Conservation (phyloP, 2,797 vertebrate species). For the Sebastolobus alascanus region DNA sequence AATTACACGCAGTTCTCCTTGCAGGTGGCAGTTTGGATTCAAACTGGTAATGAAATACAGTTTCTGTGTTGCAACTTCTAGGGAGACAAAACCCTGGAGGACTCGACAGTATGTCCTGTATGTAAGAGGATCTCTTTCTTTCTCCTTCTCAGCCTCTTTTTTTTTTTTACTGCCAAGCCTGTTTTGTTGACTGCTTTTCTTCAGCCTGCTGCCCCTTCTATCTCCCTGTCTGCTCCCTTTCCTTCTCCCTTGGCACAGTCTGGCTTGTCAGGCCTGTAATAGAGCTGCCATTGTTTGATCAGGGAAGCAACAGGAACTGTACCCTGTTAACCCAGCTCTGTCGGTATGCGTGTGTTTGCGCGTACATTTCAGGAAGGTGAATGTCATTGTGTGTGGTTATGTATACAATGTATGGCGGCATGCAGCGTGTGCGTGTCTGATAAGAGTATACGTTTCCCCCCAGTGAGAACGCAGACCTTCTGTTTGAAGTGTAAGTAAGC, state of each 20-base stretch:
- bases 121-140: constrained; percentile 73
- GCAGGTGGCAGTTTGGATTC: constrained; percentile 50
- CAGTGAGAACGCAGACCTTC: constrained; percentile 46
- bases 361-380: constrained; percentile 62
- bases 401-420: constrained; percentile 63
- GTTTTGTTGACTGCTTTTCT: constrained; percentile 76
- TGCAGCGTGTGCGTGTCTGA: constrained; percentile 47
- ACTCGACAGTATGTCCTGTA: constrained; percentile 51
- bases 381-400: constrained; percentile 57
- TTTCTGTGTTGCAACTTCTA: constrained; percentile 58
- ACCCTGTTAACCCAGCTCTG: constrained; percentile 79
- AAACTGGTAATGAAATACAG: constrained; percentile 65
- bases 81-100: constrained; percentile 64
- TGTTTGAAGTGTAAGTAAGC: constrained; percentile 72
- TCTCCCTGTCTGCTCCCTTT: constrained; percentile 65
- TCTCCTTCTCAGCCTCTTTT: constrained; percentile 49
- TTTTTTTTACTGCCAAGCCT: constrained; percentile 45
- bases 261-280: constrained; percentile 84
- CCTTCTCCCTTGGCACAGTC: constrained; percentile 68
- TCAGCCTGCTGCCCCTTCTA: constrained; percentile 65
- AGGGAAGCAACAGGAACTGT: constrained; percentile 83
- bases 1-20: constrained; percentile 35
- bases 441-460: constrained; percentile 67
- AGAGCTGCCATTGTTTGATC: constrained; percentile 86
- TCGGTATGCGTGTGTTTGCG: constrained; percentile 46